Percentiles rank a stretch among this genome's conserved stretches.
Conservation (phyloP, 2,797 vertebrate genomes). For the Furcifer pardalis region DNA sequence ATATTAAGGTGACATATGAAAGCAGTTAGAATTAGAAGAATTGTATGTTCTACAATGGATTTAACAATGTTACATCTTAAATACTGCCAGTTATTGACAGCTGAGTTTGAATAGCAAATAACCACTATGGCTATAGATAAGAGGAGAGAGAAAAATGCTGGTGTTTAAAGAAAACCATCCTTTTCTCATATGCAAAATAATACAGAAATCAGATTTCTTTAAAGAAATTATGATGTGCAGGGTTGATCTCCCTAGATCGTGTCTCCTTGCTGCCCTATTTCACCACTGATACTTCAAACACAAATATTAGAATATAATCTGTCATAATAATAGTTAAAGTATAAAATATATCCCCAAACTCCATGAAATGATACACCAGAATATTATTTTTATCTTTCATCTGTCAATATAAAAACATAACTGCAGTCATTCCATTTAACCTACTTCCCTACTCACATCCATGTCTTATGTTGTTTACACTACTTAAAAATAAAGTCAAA, state of each 20-base stretch:
- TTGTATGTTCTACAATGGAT: constrained; percentile 59
- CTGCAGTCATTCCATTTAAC: not conserved
- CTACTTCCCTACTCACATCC: not conserved
- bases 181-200: constrained; percentile 9
- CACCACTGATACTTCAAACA: not conserved
- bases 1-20: constrained; percentile 45
- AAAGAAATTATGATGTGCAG: constrained; percentile 30
- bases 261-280: not conserved
- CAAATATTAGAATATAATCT: constrained; percentile 54
- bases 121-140: constrained; percentile 31
- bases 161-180: constrained; percentile 1
- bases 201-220: constrained; percentile 39
- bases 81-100: constrained; percentile 53
- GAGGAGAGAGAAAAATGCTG: constrained; percentile 43
- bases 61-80: constrained; percentile 52
- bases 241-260: not conserved
- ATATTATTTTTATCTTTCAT: not conserved
- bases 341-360: not conserved
- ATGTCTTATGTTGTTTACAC: not conserved
- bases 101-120: constrained; percentile 58
- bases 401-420: not conserved
- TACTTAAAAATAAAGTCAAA: not conserved
- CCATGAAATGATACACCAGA: not conserved
- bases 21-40: constrained; percentile 38
- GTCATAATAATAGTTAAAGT: constrained; percentile 26